A percentile compares a stretch with the other conserved stretches of the same genome.
phyloP scores from a whole-genome alignment of 2,888 invertebrate species.

The Parnassius apollo region DNA sequence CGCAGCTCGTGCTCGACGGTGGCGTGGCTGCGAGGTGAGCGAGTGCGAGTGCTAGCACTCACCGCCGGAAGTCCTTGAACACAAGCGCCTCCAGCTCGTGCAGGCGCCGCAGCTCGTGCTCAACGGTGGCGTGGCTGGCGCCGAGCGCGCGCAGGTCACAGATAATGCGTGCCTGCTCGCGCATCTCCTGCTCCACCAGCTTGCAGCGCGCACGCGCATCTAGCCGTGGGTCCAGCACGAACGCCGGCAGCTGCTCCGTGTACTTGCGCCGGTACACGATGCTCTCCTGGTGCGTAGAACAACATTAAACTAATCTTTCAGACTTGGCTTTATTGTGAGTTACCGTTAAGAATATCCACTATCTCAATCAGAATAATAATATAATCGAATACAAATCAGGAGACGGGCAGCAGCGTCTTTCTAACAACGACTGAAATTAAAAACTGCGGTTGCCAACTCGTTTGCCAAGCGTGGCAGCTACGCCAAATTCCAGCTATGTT shows the following conservation, averaged over 20 bases:
- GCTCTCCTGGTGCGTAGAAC: constrained; percentile 77
- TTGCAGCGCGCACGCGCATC: constrained; percentile 93
- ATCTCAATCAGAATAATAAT: too few species aligned
- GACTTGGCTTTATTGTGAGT: too few species aligned
- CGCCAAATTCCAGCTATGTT: too few species aligned
- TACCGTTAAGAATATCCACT: too few species aligned
- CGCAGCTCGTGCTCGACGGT: constrained; percentile 96
- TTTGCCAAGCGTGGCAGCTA: too few species aligned
- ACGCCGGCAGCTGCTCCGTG: constrained; percentile 89
- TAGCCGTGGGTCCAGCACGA: constrained; percentile 89
- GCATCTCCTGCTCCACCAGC: constrained; percentile 97
- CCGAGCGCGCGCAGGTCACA: constrained; percentile 94
- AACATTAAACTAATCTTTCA: too few species aligned
- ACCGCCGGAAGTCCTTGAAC: constrained; percentile 86
- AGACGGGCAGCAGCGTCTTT: too few species aligned
- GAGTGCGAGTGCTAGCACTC: constrained; percentile 5
- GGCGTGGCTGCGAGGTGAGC: constrained; percentile 85
- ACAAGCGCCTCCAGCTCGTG: constrained; percentile 83
- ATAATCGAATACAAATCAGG: too few species aligned
- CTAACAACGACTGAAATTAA: too few species aligned
- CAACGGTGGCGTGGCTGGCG: constrained; percentile 94
- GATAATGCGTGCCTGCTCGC: constrained; percentile 97
- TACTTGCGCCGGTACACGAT: constrained; percentile 84
- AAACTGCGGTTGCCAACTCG: too few species aligned
- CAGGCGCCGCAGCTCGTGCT: too few species aligned